Evolutionary conservation across 2,797 vertebrate genomes (phyloP).

Genomic region (Todus mexicanus): DNA sequence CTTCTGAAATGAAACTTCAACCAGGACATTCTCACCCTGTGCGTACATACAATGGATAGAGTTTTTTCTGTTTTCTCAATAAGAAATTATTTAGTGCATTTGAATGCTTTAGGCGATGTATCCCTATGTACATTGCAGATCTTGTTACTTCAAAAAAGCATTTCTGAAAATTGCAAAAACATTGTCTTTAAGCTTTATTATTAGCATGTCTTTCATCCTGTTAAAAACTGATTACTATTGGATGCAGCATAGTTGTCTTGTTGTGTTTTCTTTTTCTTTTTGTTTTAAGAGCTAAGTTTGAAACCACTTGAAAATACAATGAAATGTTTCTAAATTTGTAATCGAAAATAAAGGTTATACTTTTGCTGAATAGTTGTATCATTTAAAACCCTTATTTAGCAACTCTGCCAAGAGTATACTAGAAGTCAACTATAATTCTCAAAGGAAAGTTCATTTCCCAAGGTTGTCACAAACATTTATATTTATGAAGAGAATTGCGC

Average conservation of each 20-base stretch:
- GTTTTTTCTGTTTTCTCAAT: background rate
- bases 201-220: background rate
- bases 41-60: rapidly evolving
- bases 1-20: background rate
- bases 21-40: background rate
- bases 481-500: background rate
- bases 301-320: background rate
- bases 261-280: background rate
- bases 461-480: background rate
- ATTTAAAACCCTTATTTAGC: background rate
- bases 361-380: background rate
- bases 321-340: background rate
- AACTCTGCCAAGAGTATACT: background rate
- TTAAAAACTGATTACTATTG: background rate
- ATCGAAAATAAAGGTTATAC: background rate
- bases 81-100: background rate
- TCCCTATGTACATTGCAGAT: background rate
- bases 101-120: background rate
- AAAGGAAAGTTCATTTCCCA: constrained; percentile 4
- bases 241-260: background rate
- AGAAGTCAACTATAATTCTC: background rate
- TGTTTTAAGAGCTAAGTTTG: background rate
- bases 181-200: background rate
- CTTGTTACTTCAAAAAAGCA: background rate
- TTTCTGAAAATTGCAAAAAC: background rate